phyloP scores from a whole-genome alignment of 2,113 vertebrate species.

The Albula goreensis region DNA sequence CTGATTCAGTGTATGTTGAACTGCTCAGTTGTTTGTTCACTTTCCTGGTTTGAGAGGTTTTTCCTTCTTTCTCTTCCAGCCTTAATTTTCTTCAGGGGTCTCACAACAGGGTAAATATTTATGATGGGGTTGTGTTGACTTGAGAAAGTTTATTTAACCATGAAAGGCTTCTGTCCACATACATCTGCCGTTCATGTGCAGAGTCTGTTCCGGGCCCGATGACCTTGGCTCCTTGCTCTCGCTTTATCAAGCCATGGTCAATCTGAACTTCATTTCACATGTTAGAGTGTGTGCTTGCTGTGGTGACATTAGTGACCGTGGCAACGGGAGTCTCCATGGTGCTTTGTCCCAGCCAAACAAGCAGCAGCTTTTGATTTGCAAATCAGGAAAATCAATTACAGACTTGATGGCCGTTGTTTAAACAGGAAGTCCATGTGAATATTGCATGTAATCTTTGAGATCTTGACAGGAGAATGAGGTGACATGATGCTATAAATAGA shows the following conservation, averaged over 20 bases:
- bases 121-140: conserved; percentile 53
- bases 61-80: neutral
- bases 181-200: neutral
- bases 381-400: too few relatives aligned
- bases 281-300: neutral
- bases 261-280: neutral
- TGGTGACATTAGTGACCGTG: neutral
- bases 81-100: neutral
- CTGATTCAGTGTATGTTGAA: neutral
- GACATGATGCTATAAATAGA: too few relatives aligned
- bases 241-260: neutral
- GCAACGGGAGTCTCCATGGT: too few relatives aligned
- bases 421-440: neutral
- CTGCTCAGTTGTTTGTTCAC: neutral
- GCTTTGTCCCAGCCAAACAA: too few relatives aligned
- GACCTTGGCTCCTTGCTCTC: neutral
- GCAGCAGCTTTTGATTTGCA: too few relatives aligned
- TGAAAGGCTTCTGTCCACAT: neutral
- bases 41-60: neutral
- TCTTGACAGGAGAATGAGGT: too few relatives aligned
- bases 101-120: conserved; percentile 56
- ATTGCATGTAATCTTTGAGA: too few relatives aligned
- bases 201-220: neutral
- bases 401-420: too few relatives aligned
- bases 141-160: conserved; percentile 54